Percentiles rank a stretch among this genome's conserved stretches.
phyloP scores from a whole-genome alignment of 2,888 invertebrate species.

The Myathropa florea region DNA sequence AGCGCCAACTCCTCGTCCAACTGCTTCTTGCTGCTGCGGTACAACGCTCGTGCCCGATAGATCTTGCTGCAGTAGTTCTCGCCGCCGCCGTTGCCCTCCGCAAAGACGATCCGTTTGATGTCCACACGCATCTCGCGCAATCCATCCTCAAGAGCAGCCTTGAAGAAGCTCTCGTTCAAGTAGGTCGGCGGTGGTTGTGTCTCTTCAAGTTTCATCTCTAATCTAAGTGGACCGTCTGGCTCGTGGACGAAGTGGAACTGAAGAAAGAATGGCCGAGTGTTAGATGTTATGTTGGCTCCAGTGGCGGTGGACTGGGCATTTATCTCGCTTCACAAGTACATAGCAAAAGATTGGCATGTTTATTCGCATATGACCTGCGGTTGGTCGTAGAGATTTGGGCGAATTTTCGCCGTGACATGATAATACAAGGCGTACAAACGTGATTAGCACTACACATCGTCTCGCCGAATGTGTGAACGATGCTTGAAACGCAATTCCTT shows the following conservation, averaged over 20 bases:
- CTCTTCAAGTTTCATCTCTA: constrained; percentile 75
- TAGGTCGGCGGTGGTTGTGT: constrained; percentile 75
- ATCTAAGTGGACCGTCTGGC: not conserved
- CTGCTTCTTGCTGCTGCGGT: constrained; percentile 75
- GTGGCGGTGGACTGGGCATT: not conserved
- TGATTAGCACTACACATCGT: not conserved
- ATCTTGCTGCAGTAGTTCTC: constrained; percentile 80
- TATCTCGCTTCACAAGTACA: constrained; percentile 21
- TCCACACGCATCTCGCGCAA: constrained; percentile 76
- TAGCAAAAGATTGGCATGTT: not conserved
- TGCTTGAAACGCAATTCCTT: constrained; percentile 33
- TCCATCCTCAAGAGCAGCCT: constrained; percentile 77
- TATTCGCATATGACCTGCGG: not conserved
- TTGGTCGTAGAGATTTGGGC: not conserved
- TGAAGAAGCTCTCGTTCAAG: constrained; percentile 78
- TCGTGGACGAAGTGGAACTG: constrained; percentile 36
- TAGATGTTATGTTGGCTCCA: constrained; percentile 23
- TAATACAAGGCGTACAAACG: constrained; percentile 13
- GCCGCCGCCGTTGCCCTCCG: constrained; percentile 76
- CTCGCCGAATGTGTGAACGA: not conserved
- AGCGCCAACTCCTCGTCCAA: constrained; percentile 76
- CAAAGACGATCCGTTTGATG: constrained; percentile 76
- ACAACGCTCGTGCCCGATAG: constrained; percentile 76
- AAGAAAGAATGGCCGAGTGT: constrained; percentile 24
- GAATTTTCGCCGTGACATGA: constrained; percentile 28